phyloP scores from a whole-genome alignment of 2,113 vertebrate species.

The Pseudopipra pipra region DNA sequence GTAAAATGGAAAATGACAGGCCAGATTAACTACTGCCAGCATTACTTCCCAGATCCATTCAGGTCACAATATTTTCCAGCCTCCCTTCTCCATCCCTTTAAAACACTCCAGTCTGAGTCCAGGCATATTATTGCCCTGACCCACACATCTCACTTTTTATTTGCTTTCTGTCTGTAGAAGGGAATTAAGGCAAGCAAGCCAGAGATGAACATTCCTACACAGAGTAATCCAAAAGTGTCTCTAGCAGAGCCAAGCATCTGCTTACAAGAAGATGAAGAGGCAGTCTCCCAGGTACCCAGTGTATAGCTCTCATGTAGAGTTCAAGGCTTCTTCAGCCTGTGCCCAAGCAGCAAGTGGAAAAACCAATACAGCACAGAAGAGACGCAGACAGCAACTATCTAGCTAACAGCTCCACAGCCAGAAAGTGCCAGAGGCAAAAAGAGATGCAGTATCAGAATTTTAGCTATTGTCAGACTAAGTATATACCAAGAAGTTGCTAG shows the following conservation, averaged over 20 bases:
- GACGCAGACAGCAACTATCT: not conserved
- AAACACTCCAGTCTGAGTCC: not conserved
- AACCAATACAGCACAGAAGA: not conserved
- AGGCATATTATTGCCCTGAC: not conserved
- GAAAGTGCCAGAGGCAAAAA: not conserved
- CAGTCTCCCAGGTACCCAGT: not conserved
- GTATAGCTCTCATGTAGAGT: not conserved
- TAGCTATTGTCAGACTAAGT: not conserved
- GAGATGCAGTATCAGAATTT: not conserved
- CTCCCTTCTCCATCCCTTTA: not conserved
- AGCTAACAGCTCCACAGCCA: not conserved
- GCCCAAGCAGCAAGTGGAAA: not conserved
- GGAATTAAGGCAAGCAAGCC: not conserved
- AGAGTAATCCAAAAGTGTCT: not conserved
- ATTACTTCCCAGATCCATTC: not conserved
- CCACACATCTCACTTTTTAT: not conserved
- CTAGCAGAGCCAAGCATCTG: not conserved
- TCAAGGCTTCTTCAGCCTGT: not conserved
- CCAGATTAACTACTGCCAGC: not conserved
- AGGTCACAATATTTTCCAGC: not conserved
- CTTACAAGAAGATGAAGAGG: not conserved
- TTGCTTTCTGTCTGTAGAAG: not conserved
- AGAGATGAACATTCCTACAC: not conserved
- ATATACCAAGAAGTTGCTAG: not conserved
- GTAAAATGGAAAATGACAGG: constrained; percentile 2